A percentile compares a stretch with the other conserved stretches of the same genome.
Conservation (phyloP, 2,113 vertebrate genomes). For the Phocoena phocoena region DNA sequence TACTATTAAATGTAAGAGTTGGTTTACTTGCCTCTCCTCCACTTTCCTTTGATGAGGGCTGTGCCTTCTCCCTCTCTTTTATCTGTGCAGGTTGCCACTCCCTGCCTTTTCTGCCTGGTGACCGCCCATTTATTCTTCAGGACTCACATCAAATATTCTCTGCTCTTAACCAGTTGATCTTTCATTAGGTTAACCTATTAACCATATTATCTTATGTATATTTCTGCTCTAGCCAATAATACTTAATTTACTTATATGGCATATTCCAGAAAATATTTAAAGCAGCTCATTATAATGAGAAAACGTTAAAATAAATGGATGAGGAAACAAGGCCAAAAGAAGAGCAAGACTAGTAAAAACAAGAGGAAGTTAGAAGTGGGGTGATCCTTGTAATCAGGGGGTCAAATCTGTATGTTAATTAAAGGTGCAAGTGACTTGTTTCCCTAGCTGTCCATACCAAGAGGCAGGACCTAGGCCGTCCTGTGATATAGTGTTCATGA, state of each 20-base stretch:
- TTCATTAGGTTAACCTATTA: neutral
- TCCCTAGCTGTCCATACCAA: neutral
- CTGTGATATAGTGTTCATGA: neutral
- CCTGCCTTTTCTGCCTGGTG: neutral
- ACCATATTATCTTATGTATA: neutral
- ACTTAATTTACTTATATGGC: neutral
- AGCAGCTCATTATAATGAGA: neutral
- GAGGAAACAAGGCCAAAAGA: neutral
- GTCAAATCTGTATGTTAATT: neutral
- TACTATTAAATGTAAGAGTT: neutral
- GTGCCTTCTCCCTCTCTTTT: neutral
- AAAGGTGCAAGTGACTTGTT: neutral
- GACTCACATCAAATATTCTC: neutral
- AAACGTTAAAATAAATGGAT: neutral
- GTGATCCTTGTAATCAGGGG: neutral
- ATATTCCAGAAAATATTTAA: conserved; percentile 17
- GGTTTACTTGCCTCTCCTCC: neutral
- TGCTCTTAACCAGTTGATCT: neutral
- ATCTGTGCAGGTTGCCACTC: neutral
- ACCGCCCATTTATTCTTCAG: neutral
- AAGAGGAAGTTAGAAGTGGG: neutral
- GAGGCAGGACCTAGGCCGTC: neutral
- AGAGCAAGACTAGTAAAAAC: neutral
- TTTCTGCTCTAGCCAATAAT: neutral
- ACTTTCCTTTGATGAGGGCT: neutral